Conservation (phyloP, 2,888 invertebrate genomes). For the Furcula furcula region DNA sequence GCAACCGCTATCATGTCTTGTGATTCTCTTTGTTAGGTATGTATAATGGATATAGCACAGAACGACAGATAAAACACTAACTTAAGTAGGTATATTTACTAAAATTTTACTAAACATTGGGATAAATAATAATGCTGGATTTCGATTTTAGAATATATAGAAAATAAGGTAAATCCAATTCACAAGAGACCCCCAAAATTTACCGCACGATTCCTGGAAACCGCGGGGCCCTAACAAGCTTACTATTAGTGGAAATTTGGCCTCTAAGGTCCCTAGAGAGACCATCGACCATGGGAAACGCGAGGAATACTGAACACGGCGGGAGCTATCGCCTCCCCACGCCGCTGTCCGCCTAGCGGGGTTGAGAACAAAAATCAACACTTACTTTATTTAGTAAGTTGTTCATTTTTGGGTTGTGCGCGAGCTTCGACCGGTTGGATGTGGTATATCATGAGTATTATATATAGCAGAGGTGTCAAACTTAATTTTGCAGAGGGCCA, state of each 20-base stretch:
- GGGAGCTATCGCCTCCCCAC: neutral
- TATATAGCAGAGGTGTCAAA: too few species aligned
- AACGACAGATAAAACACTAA: too few species aligned
- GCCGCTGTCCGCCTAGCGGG: slow-evolving; percentile 11
- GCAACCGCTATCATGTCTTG: too few species aligned
- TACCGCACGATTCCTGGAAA: slow-evolving; percentile 10
- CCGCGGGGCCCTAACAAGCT: slow-evolving; percentile 60
- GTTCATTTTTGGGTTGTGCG: slow-evolving; percentile 52
- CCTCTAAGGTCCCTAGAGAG: slow-evolving; percentile 53
- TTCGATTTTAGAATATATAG: too few species aligned
- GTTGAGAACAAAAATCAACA: slow-evolving; percentile 79
- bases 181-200: too few species aligned
- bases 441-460: slow-evolving; percentile 19
- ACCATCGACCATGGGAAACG: slow-evolving; percentile 54
- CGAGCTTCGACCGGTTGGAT: slow-evolving; percentile 28
- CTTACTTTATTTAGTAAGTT: slow-evolving; percentile 46
- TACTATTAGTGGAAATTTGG: slow-evolving; percentile 53
- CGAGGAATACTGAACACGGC: slow-evolving; percentile 40
- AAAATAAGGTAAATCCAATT: too few species aligned
- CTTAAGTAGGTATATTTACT: too few species aligned
- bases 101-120: too few species aligned
- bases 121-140: too few species aligned
- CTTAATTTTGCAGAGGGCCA: too few species aligned
- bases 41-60: too few species aligned
- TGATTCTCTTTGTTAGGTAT: too few species aligned